phyloP scores from a whole-genome alignment of 2,113 vertebrate genomes.

The Otocyon megalotis region DNA sequence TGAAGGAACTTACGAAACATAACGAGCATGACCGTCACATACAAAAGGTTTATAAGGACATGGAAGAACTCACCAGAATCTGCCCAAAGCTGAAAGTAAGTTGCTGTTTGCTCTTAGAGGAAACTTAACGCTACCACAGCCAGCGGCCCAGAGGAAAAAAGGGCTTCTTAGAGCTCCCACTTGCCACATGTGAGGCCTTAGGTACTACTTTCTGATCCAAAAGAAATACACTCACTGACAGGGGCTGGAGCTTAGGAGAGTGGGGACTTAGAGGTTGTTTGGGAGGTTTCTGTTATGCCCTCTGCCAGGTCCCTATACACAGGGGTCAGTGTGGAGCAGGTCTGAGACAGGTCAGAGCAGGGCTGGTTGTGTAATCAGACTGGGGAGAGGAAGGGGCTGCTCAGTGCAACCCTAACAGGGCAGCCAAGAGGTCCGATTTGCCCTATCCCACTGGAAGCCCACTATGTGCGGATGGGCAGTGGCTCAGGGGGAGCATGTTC shows the following conservation, averaged over 20 bases:
- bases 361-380: not conserved
- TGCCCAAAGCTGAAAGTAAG: constrained; percentile 67
- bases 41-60: constrained; percentile 47
- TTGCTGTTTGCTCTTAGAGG: constrained; percentile 20
- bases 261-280: not conserved
- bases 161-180: not conserved
- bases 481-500: no score
- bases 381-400: not conserved
- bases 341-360: not conserved
- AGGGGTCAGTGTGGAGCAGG: not conserved
- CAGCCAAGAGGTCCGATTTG: not conserved
- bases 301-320: not conserved
- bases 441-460: not conserved
- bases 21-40: not conserved
- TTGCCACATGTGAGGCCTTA: not conserved
- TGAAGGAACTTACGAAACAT: not conserved
- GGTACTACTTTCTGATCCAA: not conserved
- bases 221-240: not conserved
- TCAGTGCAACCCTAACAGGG: not conserved
- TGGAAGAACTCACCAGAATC: constrained; percentile 35
- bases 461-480: not conserved
- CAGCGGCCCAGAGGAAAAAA: not conserved
- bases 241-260: not conserved
- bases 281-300: not conserved
- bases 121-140: not conserved